A percentile compares a stretch with the other conserved stretches of the same genome.
Evolutionary conservation across 2,113 vertebrate species (phyloP).

Genomic region (Sporophila hypoxantha): DNA sequence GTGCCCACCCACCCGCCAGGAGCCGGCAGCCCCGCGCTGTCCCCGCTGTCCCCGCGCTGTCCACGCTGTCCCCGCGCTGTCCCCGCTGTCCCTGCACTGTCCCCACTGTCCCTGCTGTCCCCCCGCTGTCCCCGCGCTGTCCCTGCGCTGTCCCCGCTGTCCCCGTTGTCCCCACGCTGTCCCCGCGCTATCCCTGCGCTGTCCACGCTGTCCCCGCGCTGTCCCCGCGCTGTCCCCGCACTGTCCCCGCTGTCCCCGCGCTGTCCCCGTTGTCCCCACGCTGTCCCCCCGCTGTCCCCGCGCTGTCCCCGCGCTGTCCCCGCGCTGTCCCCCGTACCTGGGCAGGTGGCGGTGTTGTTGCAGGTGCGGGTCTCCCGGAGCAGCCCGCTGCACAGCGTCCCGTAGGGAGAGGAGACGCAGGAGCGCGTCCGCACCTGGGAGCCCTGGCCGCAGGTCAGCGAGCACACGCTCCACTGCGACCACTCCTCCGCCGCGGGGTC

Average conservation of each 20-base stretch:
- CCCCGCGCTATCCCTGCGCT: background rate
- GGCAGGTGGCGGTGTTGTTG: conserved; percentile 94
- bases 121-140: background rate
- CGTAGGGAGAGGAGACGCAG: conserved; percentile 94
- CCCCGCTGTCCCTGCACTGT: too few species aligned
- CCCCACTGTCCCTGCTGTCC: too few species aligned
- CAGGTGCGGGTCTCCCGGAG: conserved; percentile 91
- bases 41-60: too few species aligned
- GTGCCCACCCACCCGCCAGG: background rate
- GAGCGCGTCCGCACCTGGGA: conserved; percentile 94
- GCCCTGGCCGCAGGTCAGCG: conserved; percentile 93
- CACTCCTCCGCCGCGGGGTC: conserved; percentile 95
- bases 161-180: too few species aligned
- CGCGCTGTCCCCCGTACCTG: conserved; percentile 65
- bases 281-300: background rate
- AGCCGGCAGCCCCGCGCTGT: background rate
- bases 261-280: background rate
- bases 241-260: background rate
- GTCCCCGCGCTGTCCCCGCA: too few species aligned
- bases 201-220: background rate
- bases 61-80: background rate
- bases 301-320: background rate
- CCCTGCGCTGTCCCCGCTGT: too few species aligned
- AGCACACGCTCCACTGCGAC: conserved; percentile 98
- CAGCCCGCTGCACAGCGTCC: conserved; percentile 93